Evolutionary conservation across 2,113 vertebrate species (phyloP).

Genomic region (Axis porcinus): DNA sequence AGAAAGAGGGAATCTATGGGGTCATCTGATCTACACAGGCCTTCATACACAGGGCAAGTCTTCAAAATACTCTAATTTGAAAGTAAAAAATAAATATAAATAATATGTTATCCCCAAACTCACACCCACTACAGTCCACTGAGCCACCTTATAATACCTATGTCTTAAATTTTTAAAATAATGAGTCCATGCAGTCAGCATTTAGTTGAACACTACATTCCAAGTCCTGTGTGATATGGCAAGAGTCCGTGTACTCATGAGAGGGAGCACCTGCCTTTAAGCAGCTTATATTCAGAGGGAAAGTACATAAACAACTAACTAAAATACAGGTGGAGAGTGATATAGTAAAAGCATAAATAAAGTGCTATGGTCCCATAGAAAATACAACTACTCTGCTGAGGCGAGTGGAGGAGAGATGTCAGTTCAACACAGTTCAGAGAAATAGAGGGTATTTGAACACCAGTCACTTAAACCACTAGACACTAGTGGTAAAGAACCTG

Average conservation of each 20-base stretch:
- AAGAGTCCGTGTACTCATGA: background rate
- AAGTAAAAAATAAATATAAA: conserved; percentile 18
- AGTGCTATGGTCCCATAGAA: background rate
- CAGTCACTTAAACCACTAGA: background rate
- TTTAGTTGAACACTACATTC: background rate
- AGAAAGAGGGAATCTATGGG: background rate
- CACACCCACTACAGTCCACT: background rate
- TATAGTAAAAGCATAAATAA: background rate
- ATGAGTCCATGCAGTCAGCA: background rate
- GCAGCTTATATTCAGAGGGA: background rate
- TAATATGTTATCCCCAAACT: background rate
- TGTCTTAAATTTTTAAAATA: background rate
- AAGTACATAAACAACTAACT: background rate
- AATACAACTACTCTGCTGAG: background rate
- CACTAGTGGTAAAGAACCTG: background rate
- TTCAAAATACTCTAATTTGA: background rate
- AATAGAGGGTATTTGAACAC: background rate
- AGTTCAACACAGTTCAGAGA: background rate
- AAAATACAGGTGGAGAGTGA: background rate
- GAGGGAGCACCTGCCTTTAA: background rate
- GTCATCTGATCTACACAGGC: background rate
- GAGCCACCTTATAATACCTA: background rate
- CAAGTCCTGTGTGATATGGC: background rate
- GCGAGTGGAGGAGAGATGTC: background rate
- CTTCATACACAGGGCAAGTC: background rate